These are phyloP conservation scores for Lapara coniferarum DNA, from an alignment of 2,888 invertebrate genomes.

Conservation along the genomic window DNA sequence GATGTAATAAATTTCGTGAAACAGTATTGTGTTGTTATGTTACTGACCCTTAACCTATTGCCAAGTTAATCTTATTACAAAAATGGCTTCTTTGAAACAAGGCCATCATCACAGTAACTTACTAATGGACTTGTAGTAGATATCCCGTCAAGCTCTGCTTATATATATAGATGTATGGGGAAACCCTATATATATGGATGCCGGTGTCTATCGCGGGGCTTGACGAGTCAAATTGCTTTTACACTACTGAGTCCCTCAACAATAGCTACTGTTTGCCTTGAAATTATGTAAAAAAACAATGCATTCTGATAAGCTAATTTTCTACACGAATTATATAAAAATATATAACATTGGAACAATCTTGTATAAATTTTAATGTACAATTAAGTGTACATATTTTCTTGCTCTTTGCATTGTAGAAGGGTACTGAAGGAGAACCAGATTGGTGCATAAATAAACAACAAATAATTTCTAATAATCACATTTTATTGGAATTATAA, in stretches of 20 bases:
- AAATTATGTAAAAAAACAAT: neutral
- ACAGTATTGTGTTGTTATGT: neutral
- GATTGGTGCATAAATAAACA: slow-evolving; percentile 40
- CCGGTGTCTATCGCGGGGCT: no score
- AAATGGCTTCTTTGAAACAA: neutral
- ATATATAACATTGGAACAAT: no score
- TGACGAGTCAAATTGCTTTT: neutral
- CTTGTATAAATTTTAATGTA: no score
- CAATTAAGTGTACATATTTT: no score
- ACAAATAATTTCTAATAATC: slow-evolving; percentile 67
- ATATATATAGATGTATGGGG: no score
- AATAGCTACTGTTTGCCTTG: neutral
- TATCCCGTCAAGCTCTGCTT: no score
- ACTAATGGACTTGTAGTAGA: neutral
- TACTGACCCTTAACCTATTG: slow-evolving; percentile 7
- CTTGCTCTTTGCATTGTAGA: neutral
- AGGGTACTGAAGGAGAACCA: neutral
- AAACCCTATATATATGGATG: no score
- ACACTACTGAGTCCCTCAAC: neutral
- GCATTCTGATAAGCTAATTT: neutral
- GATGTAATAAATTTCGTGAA: slow-evolving; percentile 26
- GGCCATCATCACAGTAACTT: neutral
- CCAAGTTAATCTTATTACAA: slow-evolving; percentile 18
- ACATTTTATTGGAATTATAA: slow-evolving; percentile 82
- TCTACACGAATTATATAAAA: no score